Evolutionary conservation across 2,888 invertebrate genomes (phyloP).

Genomic region (Drosophila kanekoi): DNA sequence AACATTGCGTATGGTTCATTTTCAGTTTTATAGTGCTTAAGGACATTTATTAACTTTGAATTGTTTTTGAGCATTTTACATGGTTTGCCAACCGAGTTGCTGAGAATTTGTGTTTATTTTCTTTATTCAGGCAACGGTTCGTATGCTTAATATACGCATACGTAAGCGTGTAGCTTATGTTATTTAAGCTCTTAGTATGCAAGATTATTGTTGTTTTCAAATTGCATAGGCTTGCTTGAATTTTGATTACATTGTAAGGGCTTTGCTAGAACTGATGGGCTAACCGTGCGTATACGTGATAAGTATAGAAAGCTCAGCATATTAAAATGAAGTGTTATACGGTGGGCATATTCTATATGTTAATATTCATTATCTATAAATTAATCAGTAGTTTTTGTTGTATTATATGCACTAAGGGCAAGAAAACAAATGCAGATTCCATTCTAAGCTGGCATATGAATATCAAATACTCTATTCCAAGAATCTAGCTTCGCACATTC

Average conservation of each 20-base stretch:
- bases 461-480: no score
- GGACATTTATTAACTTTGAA: background rate
- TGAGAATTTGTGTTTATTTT: no score
- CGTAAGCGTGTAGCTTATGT: background rate
- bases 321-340: background rate
- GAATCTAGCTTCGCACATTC: no score
- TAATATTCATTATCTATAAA: background rate
- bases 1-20: constrained; percentile 2
- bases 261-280: background rate
- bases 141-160: background rate
- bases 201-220: no score
- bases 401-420: no score
- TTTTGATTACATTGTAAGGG: background rate
- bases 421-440: no score
- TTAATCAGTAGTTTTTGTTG: background rate
- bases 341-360: background rate
- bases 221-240: no score
- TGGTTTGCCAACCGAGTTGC: no score
- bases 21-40: background rate
- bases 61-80: no score
- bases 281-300: background rate
- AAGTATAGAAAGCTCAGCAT: background rate
- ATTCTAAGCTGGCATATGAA: no score
- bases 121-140: background rate
- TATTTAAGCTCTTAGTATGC: no score